A percentile compares a stretch with the other conserved stretches of the same genome.
These are phyloP conservation scores for Sphyrna mokarran DNA, from an alignment of 2,113 vertebrate genomes.

Conservation along the genomic window DNA sequence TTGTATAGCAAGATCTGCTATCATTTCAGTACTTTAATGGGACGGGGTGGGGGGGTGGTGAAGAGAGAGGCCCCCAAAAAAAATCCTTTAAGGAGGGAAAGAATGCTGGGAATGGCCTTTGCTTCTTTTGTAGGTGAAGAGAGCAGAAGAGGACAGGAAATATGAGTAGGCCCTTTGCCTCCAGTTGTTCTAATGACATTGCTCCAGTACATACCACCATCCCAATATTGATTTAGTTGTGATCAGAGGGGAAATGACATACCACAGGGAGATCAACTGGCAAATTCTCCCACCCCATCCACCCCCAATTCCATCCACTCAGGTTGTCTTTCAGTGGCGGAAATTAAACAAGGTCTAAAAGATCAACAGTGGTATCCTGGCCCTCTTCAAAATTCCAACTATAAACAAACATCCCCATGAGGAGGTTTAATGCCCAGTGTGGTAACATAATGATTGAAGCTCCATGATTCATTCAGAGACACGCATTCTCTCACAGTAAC, in stretches of 20 bases:
- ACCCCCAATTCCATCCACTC: background rate
- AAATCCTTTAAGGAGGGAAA: background rate
- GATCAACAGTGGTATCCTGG: background rate
- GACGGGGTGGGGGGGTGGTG: too few relatives aligned
- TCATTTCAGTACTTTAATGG: background rate
- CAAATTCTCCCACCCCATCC: background rate
- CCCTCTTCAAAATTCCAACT: background rate
- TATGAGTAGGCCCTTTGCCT: background rate
- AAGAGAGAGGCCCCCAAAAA: background rate
- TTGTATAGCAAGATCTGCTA: background rate
- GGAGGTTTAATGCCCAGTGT: background rate
- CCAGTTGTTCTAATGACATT: background rate
- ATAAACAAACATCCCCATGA: background rate
- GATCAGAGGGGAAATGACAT: background rate
- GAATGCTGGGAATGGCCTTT: background rate
- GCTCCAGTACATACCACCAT: background rate
- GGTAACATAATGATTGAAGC: background rate
- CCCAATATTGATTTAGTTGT: background rate
- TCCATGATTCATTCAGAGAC: background rate
- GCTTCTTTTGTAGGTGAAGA: background rate
- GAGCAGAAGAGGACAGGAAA: background rate
- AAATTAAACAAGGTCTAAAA: background rate
- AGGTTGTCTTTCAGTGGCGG: background rate
- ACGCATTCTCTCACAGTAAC: background rate
- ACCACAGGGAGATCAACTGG: background rate